These are phyloP conservation scores for Mechanitis mazaeus DNA, from an alignment of 2,888 invertebrate genomes.

Conservation along the genomic window DNA sequence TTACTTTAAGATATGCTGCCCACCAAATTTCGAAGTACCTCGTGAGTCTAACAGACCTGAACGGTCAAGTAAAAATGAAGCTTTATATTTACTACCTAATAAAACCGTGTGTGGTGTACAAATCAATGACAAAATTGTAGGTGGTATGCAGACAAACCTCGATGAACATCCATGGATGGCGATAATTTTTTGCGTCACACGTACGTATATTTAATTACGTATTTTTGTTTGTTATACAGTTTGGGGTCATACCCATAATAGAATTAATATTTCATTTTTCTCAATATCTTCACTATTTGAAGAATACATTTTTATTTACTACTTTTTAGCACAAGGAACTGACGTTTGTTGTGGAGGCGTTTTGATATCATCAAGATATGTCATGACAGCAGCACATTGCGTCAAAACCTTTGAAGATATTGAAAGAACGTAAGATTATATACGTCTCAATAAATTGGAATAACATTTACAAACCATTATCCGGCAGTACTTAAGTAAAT, in stretches of 20 bases:
- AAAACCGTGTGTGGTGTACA: constrained; percentile 72
- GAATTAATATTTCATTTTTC: neutral
- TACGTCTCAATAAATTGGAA: neutral
- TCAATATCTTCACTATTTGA: neutral
- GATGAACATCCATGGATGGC: constrained; percentile 84
- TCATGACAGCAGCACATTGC: constrained; percentile 86
- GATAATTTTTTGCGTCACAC: constrained; percentile 78
- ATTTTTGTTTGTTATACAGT: constrained; percentile 9
- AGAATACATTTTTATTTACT: neutral
- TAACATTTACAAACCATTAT: neutral
- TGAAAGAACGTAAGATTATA: constrained; percentile 76
- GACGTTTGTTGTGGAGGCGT: constrained; percentile 85
- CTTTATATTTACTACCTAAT: constrained; percentile 48
- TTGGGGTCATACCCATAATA: neutral
- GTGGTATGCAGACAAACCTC: constrained; percentile 76
- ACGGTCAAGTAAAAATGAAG: neutral
- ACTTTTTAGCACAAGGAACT: constrained; percentile 61
- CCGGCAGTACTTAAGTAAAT: too few species aligned
- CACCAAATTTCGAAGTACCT: constrained; percentile 27
- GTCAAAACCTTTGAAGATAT: constrained; percentile 77
- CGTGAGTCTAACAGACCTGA: neutral
- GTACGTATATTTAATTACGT: constrained; percentile 51
- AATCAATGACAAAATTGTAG: constrained; percentile 75
- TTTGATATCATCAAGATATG: constrained; percentile 80
- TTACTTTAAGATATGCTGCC: constrained; percentile 75